Conservation (phyloP, 2,113 vertebrate genomes). For the Oxygymnocypris stewartii region DNA sequence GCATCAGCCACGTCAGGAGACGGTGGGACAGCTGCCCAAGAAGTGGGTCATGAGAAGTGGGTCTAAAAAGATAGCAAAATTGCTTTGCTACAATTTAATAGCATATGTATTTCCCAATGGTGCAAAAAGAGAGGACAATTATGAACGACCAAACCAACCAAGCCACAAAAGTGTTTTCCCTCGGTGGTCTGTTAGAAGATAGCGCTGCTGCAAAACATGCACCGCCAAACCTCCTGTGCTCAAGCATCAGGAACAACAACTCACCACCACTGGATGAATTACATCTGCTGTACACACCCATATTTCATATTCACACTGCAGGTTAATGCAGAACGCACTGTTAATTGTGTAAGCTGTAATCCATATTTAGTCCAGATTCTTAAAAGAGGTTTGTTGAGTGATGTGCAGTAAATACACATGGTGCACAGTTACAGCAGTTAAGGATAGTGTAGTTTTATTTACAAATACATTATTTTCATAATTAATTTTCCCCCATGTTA, state of each 20-base stretch:
- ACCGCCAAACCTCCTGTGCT: background rate
- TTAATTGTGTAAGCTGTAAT: too few relatives aligned
- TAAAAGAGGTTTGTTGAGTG: too few relatives aligned
- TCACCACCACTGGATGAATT: background rate
- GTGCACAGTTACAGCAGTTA: too few relatives aligned
- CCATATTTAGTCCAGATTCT: too few relatives aligned
- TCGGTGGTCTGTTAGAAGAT: background rate
- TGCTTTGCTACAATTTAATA: slow-evolving; percentile 1
- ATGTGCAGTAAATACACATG: too few relatives aligned
- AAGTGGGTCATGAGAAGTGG: background rate
- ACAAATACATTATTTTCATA: too few relatives aligned
- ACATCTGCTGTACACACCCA: background rate
- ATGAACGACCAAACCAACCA: background rate
- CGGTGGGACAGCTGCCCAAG: background rate
- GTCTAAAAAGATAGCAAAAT: background rate
- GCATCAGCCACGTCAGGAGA: background rate
- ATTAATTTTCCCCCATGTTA: too few relatives aligned
- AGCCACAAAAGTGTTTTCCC: background rate
- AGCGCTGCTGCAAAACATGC: background rate
- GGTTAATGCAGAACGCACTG: too few relatives aligned
- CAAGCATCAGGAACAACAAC: background rate
- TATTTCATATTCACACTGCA: background rate
- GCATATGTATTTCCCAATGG: background rate
- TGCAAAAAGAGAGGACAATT: background rate
- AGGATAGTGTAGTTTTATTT: too few relatives aligned